phyloP scores from a whole-genome alignment of 1,140 invertebrate genomes.

The Drosophila orosa region DNA sequence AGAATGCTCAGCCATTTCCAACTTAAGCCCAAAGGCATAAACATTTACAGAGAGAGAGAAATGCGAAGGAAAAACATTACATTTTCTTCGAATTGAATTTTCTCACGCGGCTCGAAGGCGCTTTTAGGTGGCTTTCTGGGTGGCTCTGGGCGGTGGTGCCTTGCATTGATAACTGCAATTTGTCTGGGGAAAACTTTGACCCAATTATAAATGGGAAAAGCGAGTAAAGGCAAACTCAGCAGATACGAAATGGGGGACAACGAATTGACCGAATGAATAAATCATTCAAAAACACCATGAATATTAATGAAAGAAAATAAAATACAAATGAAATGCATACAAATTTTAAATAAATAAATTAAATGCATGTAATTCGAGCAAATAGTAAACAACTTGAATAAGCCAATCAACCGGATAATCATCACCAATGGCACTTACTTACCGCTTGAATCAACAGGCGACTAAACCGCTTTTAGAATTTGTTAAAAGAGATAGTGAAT shows the following conservation, averaged over 20 bases:
- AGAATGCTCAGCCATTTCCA: constrained; percentile 5
- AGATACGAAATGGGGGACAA: constrained; percentile 17
- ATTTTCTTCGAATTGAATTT: constrained; percentile 30
- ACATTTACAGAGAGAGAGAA: neutral
- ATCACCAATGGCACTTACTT: neutral
- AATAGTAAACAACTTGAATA: neutral
- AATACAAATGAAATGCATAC: neutral
- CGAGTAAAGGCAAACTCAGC: neutral
- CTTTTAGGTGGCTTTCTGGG: neutral
- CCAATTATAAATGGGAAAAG: constrained; percentile 27
- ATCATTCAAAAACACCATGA: neutral
- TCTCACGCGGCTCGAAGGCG: constrained; percentile 25
- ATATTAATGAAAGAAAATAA: constrained; percentile 3
- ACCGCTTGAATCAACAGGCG: constrained; percentile 8
- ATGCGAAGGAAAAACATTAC: neutral
- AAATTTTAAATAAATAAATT: neutral
- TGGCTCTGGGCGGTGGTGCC: constrained; percentile 1
- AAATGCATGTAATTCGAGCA: neutral
- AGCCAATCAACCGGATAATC: constrained; percentile 1
- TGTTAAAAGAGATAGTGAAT: constrained; percentile 26
- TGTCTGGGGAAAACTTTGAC: constrained; percentile 39
- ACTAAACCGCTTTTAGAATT: constrained; percentile 1
- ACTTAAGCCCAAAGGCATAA: neutral
- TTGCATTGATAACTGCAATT: constrained; percentile 33
- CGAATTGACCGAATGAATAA: neutral